Base-by-base conservation (phyloP, 2,888 invertebrate species). In the Oxytorus armatus region DNA sequence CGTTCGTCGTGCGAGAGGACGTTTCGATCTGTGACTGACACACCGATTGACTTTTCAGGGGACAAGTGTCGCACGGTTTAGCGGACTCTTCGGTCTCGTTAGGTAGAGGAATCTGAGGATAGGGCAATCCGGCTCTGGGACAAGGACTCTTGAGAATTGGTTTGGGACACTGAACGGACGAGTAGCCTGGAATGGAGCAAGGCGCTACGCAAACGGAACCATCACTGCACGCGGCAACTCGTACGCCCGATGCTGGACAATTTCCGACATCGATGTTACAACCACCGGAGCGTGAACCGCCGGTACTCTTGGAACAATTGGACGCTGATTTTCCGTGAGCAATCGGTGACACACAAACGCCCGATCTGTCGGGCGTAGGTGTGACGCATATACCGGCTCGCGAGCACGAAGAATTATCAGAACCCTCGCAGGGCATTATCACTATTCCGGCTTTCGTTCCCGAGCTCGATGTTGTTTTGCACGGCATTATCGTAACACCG, bases 21-120 rank as follows among this genome's bases (percentile, higher is more conserved):
- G 72, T 53, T n/a, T 77, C 10, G 63, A 82, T 7, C 69, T 69
- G 75, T 47, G 57, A 63, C 10, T 76, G 59, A 42, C 61, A 68
- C 11, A 23, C 47, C 33, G 55, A 53, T 16, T 73, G 29, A 18
- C 55, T 68, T 16, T 82, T 70, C 3, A 75, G 51, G 0, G 87
- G 84, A 69, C 87, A 85, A 7, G 59, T 72, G 14, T 78, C 57
- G 79, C 86, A 87, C 14, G 82, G 79, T 23, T 18, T 59, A 3
- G 83, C 53, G 7, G 69, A 14, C 25, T 89, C 87, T 69, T 76
- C 57, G 8, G 51, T 16, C 29, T 89, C 88, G 69, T 76, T 82
- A 1, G 92, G 90, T 1, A 91, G 63, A 1, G 91, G 91, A 47
- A 91, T 92, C 42, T 91, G 90, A 0, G 92, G 91, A 63, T 88